These are phyloP conservation scores for Elysia crispata DNA, from an alignment of 2,888 invertebrate genomes.

Conservation along the genomic window DNA sequence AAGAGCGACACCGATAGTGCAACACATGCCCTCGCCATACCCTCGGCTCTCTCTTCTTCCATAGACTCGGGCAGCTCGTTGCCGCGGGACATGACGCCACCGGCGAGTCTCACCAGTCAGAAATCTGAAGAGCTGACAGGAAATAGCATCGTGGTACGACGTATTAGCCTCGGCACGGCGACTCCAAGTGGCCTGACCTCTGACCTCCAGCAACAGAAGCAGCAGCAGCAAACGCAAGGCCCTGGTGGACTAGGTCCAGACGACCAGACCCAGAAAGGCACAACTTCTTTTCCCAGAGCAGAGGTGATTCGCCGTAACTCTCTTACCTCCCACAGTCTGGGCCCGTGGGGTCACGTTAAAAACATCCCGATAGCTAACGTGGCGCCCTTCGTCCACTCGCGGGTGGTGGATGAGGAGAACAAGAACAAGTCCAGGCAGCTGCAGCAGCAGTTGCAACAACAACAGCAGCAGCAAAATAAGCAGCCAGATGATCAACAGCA, in stretches of 20 bases:
- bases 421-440: constrained; percentile 26
- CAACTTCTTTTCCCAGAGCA: constrained; percentile 34
- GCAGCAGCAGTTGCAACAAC: neutral
- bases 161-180: constrained; percentile 42
- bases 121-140: constrained; percentile 36
- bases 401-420: constrained; percentile 45
- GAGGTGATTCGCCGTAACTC: constrained; percentile 52
- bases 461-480: too few relatives aligned
- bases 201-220: constrained; percentile 15
- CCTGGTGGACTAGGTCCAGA: neutral
- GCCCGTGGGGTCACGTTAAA: constrained; percentile 54
- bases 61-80: neutral
- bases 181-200: constrained; percentile 10
- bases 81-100: too few relatives aligned
- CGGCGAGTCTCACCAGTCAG: neutral
- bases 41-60: neutral
- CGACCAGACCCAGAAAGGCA: constrained; percentile 20
- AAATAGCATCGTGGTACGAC: constrained; percentile 42
- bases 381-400: constrained; percentile 64
- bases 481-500: too few relatives aligned
- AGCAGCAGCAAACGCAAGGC: constrained; percentile 16
- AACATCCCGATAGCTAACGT: constrained; percentile 71
- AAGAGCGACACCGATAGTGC: neutral
- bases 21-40: neutral
- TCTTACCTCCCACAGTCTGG: constrained; percentile 39